These are phyloP conservation scores for Podotricha telesiphe DNA, from an alignment of 2,888 invertebrate genomes.

Conservation along the genomic window DNA sequence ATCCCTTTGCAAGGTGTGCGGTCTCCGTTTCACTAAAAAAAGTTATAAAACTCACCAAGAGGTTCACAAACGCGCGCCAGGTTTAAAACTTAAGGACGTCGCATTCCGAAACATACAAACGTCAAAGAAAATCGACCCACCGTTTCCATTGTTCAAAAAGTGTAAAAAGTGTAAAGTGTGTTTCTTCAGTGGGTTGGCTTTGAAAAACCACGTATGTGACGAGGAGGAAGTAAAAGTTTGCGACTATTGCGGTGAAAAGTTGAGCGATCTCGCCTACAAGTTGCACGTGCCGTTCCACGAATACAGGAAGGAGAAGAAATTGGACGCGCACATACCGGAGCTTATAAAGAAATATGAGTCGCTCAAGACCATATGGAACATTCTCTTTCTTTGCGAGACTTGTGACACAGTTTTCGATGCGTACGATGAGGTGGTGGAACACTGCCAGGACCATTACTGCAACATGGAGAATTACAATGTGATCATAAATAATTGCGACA, in stretches of 20 bases:
- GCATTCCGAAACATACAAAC: conserved; percentile 48
- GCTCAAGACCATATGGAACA: conserved; percentile 58
- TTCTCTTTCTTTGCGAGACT: conserved; percentile 55
- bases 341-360: conserved; percentile 58
- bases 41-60: conserved; percentile 37
- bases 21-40: conserved; percentile 46
- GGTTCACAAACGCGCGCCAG: conserved; percentile 37
- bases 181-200: conserved; percentile 42
- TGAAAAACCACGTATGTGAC: conserved; percentile 33
- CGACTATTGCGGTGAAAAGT: conserved; percentile 40
- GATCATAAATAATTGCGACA: conserved; percentile 50
- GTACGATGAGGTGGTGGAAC: conserved; percentile 61
- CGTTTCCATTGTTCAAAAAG: conserved; percentile 47
- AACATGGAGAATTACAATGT: conserved; percentile 46
- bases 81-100: conserved; percentile 49
- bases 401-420: conserved; percentile 56
- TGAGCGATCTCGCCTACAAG: conserved; percentile 48
- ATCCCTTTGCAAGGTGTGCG: conserved; percentile 53
- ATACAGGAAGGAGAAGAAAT: conserved; percentile 30
- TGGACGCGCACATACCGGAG: conserved; percentile 47
- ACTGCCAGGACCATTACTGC: conserved; percentile 57
- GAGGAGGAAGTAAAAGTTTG: conserved; percentile 37
- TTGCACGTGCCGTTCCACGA: conserved; percentile 55
- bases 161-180: conserved; percentile 54
- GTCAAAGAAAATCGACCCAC: conserved; percentile 43